phyloP scores from a whole-genome alignment of 2,113 vertebrate species.

The Bothrops jararaca region DNA sequence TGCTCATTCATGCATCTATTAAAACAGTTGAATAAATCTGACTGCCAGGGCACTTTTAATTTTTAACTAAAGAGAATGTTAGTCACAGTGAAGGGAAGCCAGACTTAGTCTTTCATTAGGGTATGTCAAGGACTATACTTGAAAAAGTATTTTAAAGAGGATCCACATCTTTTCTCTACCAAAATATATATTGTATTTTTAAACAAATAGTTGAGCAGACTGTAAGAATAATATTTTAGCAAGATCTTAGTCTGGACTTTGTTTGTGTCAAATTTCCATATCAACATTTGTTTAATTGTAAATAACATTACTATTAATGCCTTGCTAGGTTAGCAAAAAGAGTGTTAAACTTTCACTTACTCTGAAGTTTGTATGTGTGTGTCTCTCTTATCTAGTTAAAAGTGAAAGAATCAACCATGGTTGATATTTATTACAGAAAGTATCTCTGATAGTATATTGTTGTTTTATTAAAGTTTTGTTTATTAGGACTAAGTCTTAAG shows the following conservation, averaged over 20 bases:
- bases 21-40: not conserved
- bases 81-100: not conserved
- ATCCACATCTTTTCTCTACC: not conserved
- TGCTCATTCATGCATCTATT: not conserved
- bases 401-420: not conserved
- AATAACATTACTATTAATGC: not conserved
- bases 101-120: not conserved
- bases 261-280: not conserved
- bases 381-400: not conserved
- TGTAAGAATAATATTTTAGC: not conserved
- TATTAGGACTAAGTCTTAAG: not conserved
- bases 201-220: not conserved
- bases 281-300: not conserved
- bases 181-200: not conserved
- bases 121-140: not conserved
- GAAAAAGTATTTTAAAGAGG: not conserved
- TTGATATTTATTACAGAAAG: not conserved
- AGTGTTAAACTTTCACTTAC: slow-evolving; percentile 37
- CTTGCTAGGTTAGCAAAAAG: not conserved
- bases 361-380: not conserved
- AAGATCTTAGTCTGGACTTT: not conserved
- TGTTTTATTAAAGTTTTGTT: not conserved
- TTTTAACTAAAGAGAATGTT: not conserved
- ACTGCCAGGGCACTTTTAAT: not conserved
- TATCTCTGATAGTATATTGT: not conserved